Conservation (phyloP, 2,797 vertebrate genomes). For the Typhlichthys subterraneus region DNA sequence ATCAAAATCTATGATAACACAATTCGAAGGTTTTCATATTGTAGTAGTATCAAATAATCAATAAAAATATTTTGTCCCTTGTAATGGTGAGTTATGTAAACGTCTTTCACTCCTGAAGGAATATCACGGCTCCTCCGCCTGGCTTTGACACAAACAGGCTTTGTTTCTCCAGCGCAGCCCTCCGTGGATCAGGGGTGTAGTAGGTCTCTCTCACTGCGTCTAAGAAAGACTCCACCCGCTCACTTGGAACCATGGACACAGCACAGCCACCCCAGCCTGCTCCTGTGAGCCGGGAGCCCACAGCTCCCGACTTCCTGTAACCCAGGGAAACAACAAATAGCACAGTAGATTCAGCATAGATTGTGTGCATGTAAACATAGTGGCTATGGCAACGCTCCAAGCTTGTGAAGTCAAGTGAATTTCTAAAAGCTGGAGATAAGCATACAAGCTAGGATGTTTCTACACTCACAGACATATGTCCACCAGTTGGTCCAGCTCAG, state of each 20-base stretch:
- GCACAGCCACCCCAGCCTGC: slow-evolving; percentile 97
- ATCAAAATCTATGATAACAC: neutral
- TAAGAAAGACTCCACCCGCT: slow-evolving; percentile 84
- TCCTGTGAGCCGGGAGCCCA: slow-evolving; percentile 92
- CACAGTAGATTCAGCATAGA: slow-evolving; percentile 4
- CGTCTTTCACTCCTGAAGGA: slow-evolving; percentile 74
- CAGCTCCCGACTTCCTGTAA: slow-evolving; percentile 86
- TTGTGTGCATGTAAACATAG: neutral
- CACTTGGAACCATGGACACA: slow-evolving; percentile 90
- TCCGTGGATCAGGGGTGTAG: slow-evolving; percentile 77
- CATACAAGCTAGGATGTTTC: neutral
- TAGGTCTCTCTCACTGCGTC: slow-evolving; percentile 82
- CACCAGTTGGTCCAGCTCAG: slow-evolving; percentile 91
- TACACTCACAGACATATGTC: slow-evolving; percentile 90
- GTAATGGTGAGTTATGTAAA: slow-evolving; percentile 7
- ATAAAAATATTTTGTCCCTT: slow-evolving; percentile 8
- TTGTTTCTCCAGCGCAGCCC: slow-evolving; percentile 74
- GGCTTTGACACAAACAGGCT: slow-evolving; percentile 91
- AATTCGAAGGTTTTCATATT: neutral
- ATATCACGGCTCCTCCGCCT: slow-evolving; percentile 87
- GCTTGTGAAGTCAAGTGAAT: slow-evolving; percentile 7
- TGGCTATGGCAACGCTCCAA: too few relatives aligned
- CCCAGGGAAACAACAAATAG: slow-evolving; percentile 13
- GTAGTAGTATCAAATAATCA: slow-evolving; percentile 1
- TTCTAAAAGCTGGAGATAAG: neutral